Evolutionary conservation across 2,113 vertebrate genomes (phyloP).

Genomic region (Perca schrenkii): DNA sequence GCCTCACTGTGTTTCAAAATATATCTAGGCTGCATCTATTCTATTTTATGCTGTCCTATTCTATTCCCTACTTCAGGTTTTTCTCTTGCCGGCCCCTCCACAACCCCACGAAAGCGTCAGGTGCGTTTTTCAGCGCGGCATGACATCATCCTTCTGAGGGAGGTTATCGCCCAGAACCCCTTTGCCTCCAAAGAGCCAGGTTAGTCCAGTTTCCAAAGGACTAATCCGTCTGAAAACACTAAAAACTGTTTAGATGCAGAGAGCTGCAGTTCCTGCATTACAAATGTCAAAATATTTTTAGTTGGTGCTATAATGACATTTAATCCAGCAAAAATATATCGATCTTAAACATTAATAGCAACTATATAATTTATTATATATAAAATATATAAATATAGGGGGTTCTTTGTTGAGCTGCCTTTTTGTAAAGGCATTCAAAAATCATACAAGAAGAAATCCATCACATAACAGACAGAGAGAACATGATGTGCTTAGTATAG

Average conservation of each 20-base stretch:
- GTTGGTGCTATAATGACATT: background rate
- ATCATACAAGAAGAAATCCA: background rate
- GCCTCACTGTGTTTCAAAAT: background rate
- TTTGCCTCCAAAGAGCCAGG: conserved; percentile 85
- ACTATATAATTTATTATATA: no score
- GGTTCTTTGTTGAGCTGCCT: background rate
- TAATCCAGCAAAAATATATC: background rate
- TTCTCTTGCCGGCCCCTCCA: conserved; percentile 73
- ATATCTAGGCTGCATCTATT: background rate
- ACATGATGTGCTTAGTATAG: background rate
- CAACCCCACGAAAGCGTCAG: conserved; percentile 82
- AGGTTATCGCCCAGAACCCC: conserved; percentile 86
- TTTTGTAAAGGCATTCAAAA: background rate
- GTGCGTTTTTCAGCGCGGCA: conserved; percentile 86
- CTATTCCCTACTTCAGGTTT: conserved; percentile 64
- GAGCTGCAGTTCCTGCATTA: background rate
- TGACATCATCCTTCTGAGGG: conserved; percentile 85
- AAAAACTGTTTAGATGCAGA: background rate
- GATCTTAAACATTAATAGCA: background rate
- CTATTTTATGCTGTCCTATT: background rate
- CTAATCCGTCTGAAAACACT: background rate
- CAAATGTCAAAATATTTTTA: background rate
- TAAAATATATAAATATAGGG: no score
- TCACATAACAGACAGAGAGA: background rate
- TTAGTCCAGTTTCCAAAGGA: conserved; percentile 6